phyloP scores from a whole-genome alignment of 2,888 invertebrate genomes.

The Cantharis lateralis region DNA sequence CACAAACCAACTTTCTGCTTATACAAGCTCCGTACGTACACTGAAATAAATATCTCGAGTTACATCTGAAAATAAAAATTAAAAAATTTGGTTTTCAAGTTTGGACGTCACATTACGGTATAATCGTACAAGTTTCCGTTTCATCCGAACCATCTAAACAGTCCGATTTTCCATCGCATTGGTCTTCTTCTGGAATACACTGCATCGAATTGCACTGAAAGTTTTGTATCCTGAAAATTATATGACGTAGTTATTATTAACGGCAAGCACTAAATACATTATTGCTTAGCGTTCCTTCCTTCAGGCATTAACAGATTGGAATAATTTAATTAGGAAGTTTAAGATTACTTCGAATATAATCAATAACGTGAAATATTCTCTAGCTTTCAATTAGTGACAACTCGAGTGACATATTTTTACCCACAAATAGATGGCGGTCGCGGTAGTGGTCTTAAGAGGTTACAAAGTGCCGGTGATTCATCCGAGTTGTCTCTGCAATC shows the following conservation, averaged over 20 bases:
- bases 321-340: not conserved
- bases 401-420: not conserved
- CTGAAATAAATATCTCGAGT: constrained; percentile 28
- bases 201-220: constrained; percentile 42
- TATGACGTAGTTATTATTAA: not conserved
- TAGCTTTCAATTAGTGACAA: not conserved
- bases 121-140: constrained; percentile 34
- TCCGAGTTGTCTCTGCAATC: constrained; percentile 53
- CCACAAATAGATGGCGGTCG: not conserved
- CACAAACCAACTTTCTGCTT: constrained; percentile 52
- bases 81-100: not conserved
- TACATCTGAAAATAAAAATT: not conserved
- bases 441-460: not conserved
- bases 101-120: not conserved
- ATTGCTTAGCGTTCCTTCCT: not conserved
- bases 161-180: constrained; percentile 56
- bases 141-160: constrained; percentile 58
- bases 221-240: not conserved
- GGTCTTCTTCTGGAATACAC: constrained; percentile 50
- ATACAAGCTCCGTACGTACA: constrained; percentile 55
- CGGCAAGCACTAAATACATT: not conserved
- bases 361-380: not conserved
- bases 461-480: not conserved
- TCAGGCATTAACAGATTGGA: not conserved
- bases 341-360: not conserved